These are phyloP conservation scores for Boleophthalmus pectinirostris DNA, from an alignment of 2,113 vertebrate genomes.

Conservation along the genomic window DNA sequence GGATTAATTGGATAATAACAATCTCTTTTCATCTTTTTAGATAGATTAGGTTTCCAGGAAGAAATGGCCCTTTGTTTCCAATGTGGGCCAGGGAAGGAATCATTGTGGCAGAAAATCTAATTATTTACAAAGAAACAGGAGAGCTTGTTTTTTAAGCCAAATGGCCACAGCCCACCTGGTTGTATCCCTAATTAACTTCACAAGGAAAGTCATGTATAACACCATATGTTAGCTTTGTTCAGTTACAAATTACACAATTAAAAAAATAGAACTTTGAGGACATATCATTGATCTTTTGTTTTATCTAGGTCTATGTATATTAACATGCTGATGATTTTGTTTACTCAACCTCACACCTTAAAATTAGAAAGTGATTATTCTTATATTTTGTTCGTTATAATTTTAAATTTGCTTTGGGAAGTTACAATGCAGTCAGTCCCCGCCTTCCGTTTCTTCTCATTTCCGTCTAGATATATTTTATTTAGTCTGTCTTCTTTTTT, in stretches of 20 bases:
- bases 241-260: neutral
- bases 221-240: neutral
- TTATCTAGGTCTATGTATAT: neutral
- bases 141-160: slow-evolving; percentile 33
- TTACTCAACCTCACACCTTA: neutral
- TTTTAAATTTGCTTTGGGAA: neutral
- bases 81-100: slow-evolving; percentile 58
- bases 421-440: too few relatives aligned
- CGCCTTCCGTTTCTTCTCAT: neutral
- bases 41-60: slow-evolving; percentile 71
- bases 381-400: too few relatives aligned
- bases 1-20: slow-evolving; percentile 81
- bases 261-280: neutral
- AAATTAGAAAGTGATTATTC: too few relatives aligned
- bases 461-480: neutral
- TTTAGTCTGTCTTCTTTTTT: neutral
- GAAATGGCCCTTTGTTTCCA: slow-evolving; percentile 75
- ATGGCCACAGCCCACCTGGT: slow-evolving; percentile 44
- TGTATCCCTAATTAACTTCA: slow-evolving; percentile 22
- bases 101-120: slow-evolving; percentile 61
- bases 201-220: neutral
- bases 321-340: too few relatives aligned
- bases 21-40: slow-evolving; percentile 70
- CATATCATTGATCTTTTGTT: neutral
- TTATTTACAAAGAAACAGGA: slow-evolving; percentile 64